A percentile compares a stretch with the other conserved stretches of the same genome.
These are phyloP conservation scores for Heteromormyrus szaboi DNA, from an alignment of 2,797 vertebrate species.

Conservation along the genomic window DNA sequence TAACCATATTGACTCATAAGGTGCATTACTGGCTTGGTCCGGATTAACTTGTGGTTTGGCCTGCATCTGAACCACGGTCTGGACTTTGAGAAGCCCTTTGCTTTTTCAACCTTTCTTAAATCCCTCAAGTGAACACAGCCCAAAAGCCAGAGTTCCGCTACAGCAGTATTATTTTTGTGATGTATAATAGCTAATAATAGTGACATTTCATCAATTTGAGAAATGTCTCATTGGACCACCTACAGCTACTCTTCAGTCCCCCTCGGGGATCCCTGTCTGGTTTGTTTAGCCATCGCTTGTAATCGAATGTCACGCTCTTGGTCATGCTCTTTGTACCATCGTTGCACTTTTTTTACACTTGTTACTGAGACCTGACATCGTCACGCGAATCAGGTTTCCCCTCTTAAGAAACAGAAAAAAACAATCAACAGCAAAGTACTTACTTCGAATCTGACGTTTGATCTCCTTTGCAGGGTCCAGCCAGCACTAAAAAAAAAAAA, in stretches of 20 bases:
- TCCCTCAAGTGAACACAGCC: neutral
- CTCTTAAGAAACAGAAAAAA: neutral
- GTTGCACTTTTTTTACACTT: neutral
- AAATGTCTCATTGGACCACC: neutral
- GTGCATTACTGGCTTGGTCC: neutral
- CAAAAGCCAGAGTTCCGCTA: neutral
- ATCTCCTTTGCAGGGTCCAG: slow-evolving; percentile 90
- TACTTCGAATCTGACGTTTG: slow-evolving; percentile 88
- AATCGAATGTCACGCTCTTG: neutral
- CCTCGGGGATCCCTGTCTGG: neutral
- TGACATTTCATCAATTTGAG: neutral
- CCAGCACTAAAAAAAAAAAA: slow-evolving; percentile 71
- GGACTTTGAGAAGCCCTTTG: neutral
- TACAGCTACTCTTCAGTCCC: neutral
- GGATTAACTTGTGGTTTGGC: neutral
- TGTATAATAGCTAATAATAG: neutral
- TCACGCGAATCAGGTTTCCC: neutral
- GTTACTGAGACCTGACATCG: neutral
- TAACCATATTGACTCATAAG: neutral
- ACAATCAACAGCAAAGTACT: slow-evolving; percentile 50
- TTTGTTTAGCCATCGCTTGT: neutral
- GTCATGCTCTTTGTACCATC: too few relatives aligned
- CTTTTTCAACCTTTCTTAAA: neutral
- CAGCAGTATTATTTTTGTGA: neutral
- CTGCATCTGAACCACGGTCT: neutral